Evolutionary conservation across 2,888 invertebrate genomes (phyloP), one percentile per base, ranked within the genome.

Genomic region (Drosophila meridionalis): DNA sequence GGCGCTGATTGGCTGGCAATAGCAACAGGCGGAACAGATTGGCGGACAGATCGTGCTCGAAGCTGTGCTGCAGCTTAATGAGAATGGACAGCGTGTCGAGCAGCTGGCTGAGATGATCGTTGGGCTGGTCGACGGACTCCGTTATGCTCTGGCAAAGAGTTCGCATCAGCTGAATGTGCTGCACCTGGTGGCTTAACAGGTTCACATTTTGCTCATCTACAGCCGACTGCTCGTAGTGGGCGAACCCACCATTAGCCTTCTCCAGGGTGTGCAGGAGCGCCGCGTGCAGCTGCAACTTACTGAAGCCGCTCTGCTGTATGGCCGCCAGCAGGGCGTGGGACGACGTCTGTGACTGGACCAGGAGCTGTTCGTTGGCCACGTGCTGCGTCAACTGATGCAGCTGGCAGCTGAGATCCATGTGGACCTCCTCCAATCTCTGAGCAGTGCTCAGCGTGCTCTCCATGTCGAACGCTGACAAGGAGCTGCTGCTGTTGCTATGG

Each of bases 321-420:
- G 61, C 64, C 2, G 63, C 12, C 7, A 82, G 67, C 4, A 87
- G 43, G 2, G 66, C 3, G 71, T 66, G 60, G 47, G 56, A 74
- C 14, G 56, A 68, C 12, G 66, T 66, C 45, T 60, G 70, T 11
- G 48, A 53, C 36, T 62, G 43, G 1, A 60, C 74, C 69, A 71
- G 11, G 0, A 30, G 28, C 62, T 81, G 66, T 9, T 78, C 62
- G n/a, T 26, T 66, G 28, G 67, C 55, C 52, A 61, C 56, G 14
- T 71, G 59, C 50, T 78, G 65, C 5, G 53, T 30, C n/a, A 81
- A 38, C 20, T 84, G 78, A 36, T 78, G 78, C 59, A 90, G 56
- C 57, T 82, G 76, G 12, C 88, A 85, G 69, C 82, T 90, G 4
- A 86, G 71, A 11, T 90, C 87, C 45, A 86, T 75, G 82, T 91